Evolutionary conservation across 2,797 vertebrate genomes (phyloP).

Genomic region (Trematomus bernacchii): DNA sequence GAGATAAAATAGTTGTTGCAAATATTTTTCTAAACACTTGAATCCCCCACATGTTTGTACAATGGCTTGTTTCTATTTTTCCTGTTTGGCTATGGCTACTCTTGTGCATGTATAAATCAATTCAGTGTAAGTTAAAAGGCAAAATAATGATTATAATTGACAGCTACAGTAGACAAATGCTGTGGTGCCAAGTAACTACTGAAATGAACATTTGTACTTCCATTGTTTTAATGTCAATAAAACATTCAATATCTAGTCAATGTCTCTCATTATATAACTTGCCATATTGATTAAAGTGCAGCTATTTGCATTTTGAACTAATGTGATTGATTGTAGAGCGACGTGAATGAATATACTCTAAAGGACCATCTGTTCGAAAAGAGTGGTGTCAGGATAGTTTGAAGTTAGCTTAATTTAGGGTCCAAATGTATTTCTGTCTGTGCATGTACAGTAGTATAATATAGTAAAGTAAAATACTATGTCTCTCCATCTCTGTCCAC

Average conservation of each 20-base stretch:
- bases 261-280: slow-evolving; percentile 26
- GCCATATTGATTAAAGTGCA: background rate
- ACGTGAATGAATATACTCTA: background rate
- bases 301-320: slow-evolving; percentile 13
- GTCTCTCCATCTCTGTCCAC: slow-evolving; percentile 39
- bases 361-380: slow-evolving; percentile 2
- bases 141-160: background rate
- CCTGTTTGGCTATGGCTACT: background rate
- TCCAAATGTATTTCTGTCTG: background rate
- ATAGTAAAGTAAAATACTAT: background rate
- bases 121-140: background rate
- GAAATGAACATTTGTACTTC: slow-evolving; percentile 3
- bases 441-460: background rate
- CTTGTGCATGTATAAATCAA: background rate
- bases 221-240: slow-evolving; percentile 46
- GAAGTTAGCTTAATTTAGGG: background rate
- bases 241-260: slow-evolving; percentile 11
- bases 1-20: background rate
- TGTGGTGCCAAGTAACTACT: slow-evolving; percentile 12
- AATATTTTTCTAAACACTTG: slow-evolving; percentile 1
- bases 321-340: slow-evolving; percentile 1
- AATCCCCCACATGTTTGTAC: background rate
- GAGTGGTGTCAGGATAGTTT: background rate
- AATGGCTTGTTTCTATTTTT: background rate
- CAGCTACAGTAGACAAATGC: background rate